Evolutionary conservation across 2,797 vertebrate species (phyloP), one percentile per base, ranked within the genome.

Genomic region (Onychomys leucogaster): DNA sequence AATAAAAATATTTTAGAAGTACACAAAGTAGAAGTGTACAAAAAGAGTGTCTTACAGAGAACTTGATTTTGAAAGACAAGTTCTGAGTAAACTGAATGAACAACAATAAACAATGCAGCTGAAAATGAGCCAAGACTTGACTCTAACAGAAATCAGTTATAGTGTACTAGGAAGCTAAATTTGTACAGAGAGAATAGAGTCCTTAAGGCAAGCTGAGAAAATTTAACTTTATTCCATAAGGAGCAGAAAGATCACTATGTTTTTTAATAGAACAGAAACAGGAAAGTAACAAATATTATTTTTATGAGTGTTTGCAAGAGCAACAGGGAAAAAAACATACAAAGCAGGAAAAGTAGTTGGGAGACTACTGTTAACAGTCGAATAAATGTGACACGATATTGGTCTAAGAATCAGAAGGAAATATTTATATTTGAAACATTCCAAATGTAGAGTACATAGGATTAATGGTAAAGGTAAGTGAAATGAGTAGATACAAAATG

Each of bases 341-440:
- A 76, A 89, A 13, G n/a, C 23, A 75, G 34, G 69, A 25, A 21
- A 92, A 91, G 21, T 78, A 82, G 59, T 61, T 63, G 59, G n/a
- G 82, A 87, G 63, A 89, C 41, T 78, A 69, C 9, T 29, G 9
- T 59, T 21, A 75, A 52, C 59, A 95, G 75, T 84, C 71, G 94
- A 94, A n/a, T 86, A 85, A 96, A 52, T 84, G 32, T 49, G 67
- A 41, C 12, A 2, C 77, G 71, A 73, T 46, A 80, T 12, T 52
- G 19, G 34, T 52, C 63, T 57, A 92, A 49, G 32, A 91, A 78
- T 63, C 69, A 46, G 59, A 75, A 89, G n/a, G 37, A 94, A 76
- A 41, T 80, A 32, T 43, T 55, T n/a, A 46, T 91, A 96, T 89
- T 1, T 93, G 63, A 94, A 96, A 96, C 10, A 91, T 34, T 93